phyloP scores from a whole-genome alignment of 2,113 vertebrate species.

The Platysteira castanea region DNA sequence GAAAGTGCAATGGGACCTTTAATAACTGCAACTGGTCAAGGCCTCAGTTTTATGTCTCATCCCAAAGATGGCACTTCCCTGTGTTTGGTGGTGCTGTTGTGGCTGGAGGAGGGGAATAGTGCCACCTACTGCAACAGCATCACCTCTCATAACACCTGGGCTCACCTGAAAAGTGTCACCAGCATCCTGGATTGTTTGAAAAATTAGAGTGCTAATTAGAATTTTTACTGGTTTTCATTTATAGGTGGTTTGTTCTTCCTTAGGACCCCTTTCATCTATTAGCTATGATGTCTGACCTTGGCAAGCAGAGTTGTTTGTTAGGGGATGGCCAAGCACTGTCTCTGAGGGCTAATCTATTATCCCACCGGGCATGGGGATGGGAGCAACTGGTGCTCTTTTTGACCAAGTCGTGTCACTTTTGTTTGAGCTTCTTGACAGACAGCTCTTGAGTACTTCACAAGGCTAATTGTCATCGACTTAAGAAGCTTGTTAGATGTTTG shows the following conservation, averaged over 20 bases:
- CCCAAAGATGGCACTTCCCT: constrained; percentile 46
- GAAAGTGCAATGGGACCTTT: constrained; percentile 68
- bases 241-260: neutral
- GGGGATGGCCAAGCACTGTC: neutral
- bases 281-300: neutral
- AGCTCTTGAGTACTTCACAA: neutral
- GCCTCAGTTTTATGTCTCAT: constrained; percentile 63
- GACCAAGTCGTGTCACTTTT: neutral
- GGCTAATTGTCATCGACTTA: neutral
- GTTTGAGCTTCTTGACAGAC: neutral
- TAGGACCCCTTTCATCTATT: neutral
- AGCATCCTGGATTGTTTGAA: neutral
- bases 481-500: constrained; percentile 8
- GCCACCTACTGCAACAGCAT: neutral
- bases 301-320: neutral
- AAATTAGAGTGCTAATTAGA: neutral
- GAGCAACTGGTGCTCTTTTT: neutral
- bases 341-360: neutral
- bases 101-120: constrained; percentile 37
- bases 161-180: neutral
- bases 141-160: neutral
- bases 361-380: neutral
- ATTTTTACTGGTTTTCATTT: neutral
- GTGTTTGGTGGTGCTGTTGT: neutral
- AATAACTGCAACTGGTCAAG: constrained; percentile 65